phyloP scores from a whole-genome alignment of 1,140 invertebrate species.

The Cydia amplana region DNA sequence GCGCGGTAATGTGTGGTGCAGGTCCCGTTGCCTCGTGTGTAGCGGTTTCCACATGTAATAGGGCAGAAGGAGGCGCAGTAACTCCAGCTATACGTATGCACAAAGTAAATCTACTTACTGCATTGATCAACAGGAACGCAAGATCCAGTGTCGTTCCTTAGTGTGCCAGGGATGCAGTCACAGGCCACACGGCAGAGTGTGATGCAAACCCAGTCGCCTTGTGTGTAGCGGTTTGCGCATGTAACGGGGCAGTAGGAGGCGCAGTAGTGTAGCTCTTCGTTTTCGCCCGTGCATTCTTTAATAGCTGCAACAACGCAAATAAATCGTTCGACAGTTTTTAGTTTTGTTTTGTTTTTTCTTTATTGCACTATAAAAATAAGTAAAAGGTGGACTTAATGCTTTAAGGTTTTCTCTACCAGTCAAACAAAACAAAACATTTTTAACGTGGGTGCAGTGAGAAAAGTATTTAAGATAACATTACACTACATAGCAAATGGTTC shows the following conservation, averaged over 20 bases:
- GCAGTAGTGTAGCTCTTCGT: constrained; percentile 24
- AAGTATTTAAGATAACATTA: no score
- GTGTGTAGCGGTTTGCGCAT: constrained; percentile 22
- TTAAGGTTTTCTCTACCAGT: no score
- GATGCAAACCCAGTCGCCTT: constrained; percentile 11
- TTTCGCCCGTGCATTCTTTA: neutral
- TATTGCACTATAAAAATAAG: no score
- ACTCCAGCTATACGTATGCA: neutral
- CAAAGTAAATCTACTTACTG: constrained; percentile 7
- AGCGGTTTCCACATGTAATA: constrained; percentile 2
- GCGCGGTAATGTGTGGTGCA: neutral
- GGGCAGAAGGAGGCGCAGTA: constrained; percentile 6
- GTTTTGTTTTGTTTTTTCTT: no score
- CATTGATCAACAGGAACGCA: constrained; percentile 30
- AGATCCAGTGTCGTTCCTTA: constrained; percentile 29
- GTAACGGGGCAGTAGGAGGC: constrained; percentile 22
- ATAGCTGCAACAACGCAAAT: neutral
- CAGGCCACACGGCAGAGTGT: constrained; percentile 22
- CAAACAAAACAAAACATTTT: no score
- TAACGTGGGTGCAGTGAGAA: no score
- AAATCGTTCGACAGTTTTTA: neutral
- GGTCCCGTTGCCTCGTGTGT: neutral
- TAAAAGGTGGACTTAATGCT: no score
- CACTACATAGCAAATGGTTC: no score
- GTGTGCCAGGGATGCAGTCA: constrained; percentile 25